Evolutionary conservation across 2,113 vertebrate genomes (phyloP), one percentile per base, ranked within the genome.

Genomic region (Cololabis saira): DNA sequence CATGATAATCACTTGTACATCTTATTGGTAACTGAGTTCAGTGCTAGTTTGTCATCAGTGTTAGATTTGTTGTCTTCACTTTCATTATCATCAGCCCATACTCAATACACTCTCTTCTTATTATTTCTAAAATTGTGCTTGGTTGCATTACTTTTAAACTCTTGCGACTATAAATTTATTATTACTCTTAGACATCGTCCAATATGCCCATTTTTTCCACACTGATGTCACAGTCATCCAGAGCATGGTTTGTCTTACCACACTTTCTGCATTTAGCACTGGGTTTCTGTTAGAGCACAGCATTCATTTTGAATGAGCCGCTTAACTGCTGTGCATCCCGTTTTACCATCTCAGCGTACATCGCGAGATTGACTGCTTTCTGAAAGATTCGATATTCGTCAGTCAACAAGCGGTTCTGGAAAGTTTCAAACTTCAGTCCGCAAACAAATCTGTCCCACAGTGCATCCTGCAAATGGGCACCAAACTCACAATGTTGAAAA

Each of bases 201-300:
- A 7, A 9, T 61, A 18, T 43, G 61, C 6, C 48, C 61, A 8
- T 42, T 63, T 2, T n/a, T 51, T 17, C 19, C 48, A 14, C 19
- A n/a, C 24, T 47, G 21, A 8, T 47, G 57, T 18, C 57, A 40
- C 44, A 60, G 27, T 50, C 47, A 21, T 62, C 18, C 17, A 48
- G 30, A 50, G 12, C 0, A 22, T 50, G 3, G 19, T 22, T 62
- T 18, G 5, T n/a, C 12, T 50, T 50, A 6, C 18, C 30, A 9
- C 44, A 61, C n/a, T 7, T n/a, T 2, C 13, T 1, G 27, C 44
- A 49, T 12, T 6, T 19, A 12, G 2, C 1, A 19, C 22, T 14
- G 8, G 30, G 8, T 57, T 12, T 48, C 9, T 63, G 19, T 0
- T 1, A 51, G 5, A 27, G 10, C 33, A 62, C 45, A 0, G 21